Evolutionary conservation across 2,113 vertebrate genomes (phyloP), one percentile per base, ranked within the genome.

Genomic region (Etia nguti): DNA sequence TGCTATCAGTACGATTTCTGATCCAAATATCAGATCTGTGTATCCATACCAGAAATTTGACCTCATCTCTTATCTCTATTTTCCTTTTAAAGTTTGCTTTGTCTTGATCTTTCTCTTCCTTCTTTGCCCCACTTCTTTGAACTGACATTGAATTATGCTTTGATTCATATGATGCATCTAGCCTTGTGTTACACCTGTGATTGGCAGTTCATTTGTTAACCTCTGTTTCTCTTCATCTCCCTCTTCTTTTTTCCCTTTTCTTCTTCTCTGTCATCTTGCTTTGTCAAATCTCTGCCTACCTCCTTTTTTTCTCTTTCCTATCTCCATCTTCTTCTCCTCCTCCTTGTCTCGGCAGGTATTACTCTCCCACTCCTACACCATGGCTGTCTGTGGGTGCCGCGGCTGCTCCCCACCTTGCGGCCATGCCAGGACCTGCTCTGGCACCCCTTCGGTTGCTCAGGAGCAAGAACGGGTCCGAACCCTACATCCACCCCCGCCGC

Each of bases 341-440:
- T 52, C 70, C 59, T 22, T 4, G 1, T 88, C 55, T 88, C 75
- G 82, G 5, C 90, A 96, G 96, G 96, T 94, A 85, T 88, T 91
- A 85, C 96, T 92, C 93, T 93, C 93, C 84, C 93, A 55, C 84
- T 93, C 93, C 95, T 94, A 87, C 95, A 96, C 83, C 93, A 96
- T 97, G 96, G 94, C 94, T 90, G 79, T 90, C 88, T 93, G 88
- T 75, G 86, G 89, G 91, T 70, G 85, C 87, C 79, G 81, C 85
- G 50, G 91, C 88, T 88, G 90, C 86, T 92, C 80, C 75, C 84
- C 83, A 16, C 79, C 86, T 89, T 80, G 52, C 83, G 68, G 46
- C 87, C 92, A 77, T 52, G 86, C 91, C 29, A 57, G 68, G 80
- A 26, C 68, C 88, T 57, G 88, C 50, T 59, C 82, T 70, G 87